A percentile compares a stretch with the other conserved stretches of the same genome.
These are phyloP conservation scores for Linyphia triangularis DNA, from an alignment of 2,888 invertebrate genomes.

Conservation along the genomic window DNA sequence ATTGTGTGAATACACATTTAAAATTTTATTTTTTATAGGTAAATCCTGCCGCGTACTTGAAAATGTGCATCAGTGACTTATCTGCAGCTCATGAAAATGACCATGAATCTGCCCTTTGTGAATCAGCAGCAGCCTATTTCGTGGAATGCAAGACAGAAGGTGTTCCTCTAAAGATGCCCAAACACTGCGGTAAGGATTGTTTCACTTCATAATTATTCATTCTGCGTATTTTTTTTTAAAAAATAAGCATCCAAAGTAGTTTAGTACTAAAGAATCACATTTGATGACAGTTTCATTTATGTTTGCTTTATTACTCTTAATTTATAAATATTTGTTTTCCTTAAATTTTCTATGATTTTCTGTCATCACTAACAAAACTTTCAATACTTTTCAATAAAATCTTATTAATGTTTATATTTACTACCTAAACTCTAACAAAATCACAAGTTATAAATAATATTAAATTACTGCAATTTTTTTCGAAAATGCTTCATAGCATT, in stretches of 20 bases:
- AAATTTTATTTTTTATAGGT: conserved; percentile 80
- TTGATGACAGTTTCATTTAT: too few relatives aligned
- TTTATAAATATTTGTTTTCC: too few relatives aligned
- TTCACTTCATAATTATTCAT: background rate
- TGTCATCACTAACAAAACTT: too few relatives aligned
- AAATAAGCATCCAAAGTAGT: background rate
- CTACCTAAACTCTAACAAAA: too few relatives aligned
- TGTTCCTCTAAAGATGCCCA: conserved; percentile 84
- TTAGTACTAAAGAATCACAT: too few relatives aligned
- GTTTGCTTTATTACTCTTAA: too few relatives aligned
- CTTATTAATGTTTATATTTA: too few relatives aligned
- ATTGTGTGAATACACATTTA: background rate
- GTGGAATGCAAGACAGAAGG: conserved; percentile 84
- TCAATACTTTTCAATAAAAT: too few relatives aligned
- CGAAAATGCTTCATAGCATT: too few relatives aligned
- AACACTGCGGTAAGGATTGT: conserved; percentile 82
- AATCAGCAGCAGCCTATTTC: conserved; percentile 86
- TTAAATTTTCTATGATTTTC: too few relatives aligned
- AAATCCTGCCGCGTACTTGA: conserved; percentile 82
- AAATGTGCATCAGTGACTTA: conserved; percentile 87
- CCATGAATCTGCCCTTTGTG: conserved; percentile 83
- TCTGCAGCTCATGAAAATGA: conserved; percentile 79
- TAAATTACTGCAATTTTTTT: too few relatives aligned
- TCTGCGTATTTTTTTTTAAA: background rate
- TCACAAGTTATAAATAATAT: too few relatives aligned